phyloP scores from a whole-genome alignment of 1,140 invertebrate species.

The Eufriesea mexicana region DNA sequence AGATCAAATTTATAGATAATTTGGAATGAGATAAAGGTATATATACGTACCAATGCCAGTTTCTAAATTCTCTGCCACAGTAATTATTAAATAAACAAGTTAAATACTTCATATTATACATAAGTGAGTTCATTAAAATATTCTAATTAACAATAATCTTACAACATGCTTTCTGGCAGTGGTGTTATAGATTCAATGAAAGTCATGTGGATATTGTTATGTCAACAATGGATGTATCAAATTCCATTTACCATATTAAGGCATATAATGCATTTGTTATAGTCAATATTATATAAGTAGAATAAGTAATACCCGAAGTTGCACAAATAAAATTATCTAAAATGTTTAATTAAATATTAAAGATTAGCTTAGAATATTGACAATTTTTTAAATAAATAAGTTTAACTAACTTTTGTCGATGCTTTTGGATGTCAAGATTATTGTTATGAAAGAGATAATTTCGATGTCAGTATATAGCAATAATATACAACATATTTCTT shows the following conservation, averaged over 20 bases:
- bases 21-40: constrained; percentile 57
- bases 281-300: constrained; percentile 39
- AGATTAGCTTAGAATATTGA: constrained; percentile 27
- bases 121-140: constrained; percentile 45
- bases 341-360: constrained; percentile 54
- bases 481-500: constrained; percentile 28
- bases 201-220: constrained; percentile 65
- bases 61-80: constrained; percentile 23
- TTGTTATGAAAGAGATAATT: constrained; percentile 18
- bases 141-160: constrained; percentile 56
- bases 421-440: constrained; percentile 1
- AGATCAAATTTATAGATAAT: constrained; percentile 41
- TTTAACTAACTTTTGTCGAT: constrained; percentile 33
- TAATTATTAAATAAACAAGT: constrained; percentile 53
- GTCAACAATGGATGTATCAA: constrained; percentile 64
- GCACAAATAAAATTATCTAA: constrained; percentile 45
- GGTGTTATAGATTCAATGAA: constrained; percentile 66
- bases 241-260: constrained; percentile 37
- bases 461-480: constrained; percentile 26
- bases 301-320: constrained; percentile 34
- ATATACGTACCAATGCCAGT: constrained; percentile 61
- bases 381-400: constrained; percentile 49
- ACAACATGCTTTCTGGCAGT: constrained; percentile 73
- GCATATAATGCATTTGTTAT: constrained; percentile 27
- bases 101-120: constrained; percentile 37